Conservation (phyloP, 2,113 vertebrate species). For the Elachura formosa region DNA sequence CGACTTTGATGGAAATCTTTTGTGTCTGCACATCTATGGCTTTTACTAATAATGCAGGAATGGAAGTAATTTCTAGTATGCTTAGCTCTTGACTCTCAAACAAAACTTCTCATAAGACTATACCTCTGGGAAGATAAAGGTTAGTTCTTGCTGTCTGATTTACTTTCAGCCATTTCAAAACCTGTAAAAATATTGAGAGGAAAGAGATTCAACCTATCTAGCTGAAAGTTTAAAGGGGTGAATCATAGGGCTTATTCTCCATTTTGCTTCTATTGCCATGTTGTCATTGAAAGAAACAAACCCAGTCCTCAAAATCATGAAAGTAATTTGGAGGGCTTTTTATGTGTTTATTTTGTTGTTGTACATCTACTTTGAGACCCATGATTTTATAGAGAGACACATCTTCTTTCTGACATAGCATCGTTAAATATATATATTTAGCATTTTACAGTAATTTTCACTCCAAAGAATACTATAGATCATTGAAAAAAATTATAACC, state of each 20-base stretch:
- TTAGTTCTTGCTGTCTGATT: not conserved
- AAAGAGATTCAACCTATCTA: not conserved
- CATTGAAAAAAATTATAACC: not conserved
- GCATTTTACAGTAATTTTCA: not conserved
- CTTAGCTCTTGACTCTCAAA: not conserved
- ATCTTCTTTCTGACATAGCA: not conserved
- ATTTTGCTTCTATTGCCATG: not conserved
- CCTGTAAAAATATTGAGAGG: not conserved
- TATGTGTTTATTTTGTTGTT: not conserved
- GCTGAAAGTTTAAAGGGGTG: not conserved
- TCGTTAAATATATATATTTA: not conserved
- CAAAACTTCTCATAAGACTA: not conserved
- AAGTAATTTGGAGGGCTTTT: not conserved
- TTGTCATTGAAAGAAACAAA: not conserved
- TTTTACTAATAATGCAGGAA: not conserved
- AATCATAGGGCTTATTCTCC: not conserved
- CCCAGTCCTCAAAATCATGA: not conserved
- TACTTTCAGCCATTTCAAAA: conserved; percentile 5
- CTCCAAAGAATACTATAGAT: not conserved
- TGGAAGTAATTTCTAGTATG: not conserved
- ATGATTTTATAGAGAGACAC: not conserved
- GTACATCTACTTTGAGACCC: not conserved
- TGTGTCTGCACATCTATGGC: not conserved
- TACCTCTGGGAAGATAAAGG: not conserved
- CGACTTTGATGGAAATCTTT: conserved; percentile 43